Percentiles rank a stretch among this genome's conserved stretches.
These are phyloP conservation scores for Solenodon paradoxus DNA, from an alignment of 2,113 vertebrate genomes.

Conservation along the genomic window DNA sequence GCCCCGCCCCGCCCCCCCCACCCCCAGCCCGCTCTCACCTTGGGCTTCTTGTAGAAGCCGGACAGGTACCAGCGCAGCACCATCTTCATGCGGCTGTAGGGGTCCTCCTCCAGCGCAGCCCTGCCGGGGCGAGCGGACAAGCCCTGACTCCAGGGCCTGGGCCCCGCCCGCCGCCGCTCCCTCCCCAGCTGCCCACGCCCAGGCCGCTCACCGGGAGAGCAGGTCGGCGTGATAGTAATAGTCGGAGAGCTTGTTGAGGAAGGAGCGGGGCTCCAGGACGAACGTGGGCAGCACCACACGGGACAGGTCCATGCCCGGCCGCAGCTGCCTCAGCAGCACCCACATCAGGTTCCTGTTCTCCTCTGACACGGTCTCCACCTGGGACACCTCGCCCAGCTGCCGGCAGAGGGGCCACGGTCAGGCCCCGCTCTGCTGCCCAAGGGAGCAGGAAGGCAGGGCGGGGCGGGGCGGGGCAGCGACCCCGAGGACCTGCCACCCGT, in stretches of 20 bases:
- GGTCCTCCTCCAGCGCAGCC: conserved; percentile 88
- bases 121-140: conserved; percentile 71
- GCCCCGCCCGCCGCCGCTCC: too few relatives aligned
- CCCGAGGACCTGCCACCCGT: background rate
- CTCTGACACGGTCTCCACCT: conserved; percentile 93
- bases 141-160: accelerated
- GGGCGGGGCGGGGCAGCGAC: background rate
- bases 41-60: conserved; percentile 97
- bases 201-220: conserved; percentile 94
- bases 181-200: too few relatives aligned
- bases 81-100: conserved; percentile 92
- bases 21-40: conserved; percentile 84
- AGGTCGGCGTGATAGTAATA: conserved; percentile 95
- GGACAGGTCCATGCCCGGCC: conserved; percentile 96
- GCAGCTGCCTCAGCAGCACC: conserved; percentile 92
- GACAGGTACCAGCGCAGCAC: conserved; percentile 95
- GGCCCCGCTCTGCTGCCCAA: accelerated
- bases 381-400: conserved; percentile 88
- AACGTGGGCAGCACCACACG: conserved; percentile 95
- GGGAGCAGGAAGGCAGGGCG: accelerated
- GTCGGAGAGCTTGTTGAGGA: conserved; percentile 95
- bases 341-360: conserved; percentile 95
- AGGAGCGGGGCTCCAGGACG: conserved; percentile 95
- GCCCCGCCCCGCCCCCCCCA: accelerated
- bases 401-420: background rate